Percentiles rank a stretch among this genome's conserved stretches.
Evolutionary conservation across 2,888 invertebrate species (phyloP).

Genomic region (Athalia cordata): DNA sequence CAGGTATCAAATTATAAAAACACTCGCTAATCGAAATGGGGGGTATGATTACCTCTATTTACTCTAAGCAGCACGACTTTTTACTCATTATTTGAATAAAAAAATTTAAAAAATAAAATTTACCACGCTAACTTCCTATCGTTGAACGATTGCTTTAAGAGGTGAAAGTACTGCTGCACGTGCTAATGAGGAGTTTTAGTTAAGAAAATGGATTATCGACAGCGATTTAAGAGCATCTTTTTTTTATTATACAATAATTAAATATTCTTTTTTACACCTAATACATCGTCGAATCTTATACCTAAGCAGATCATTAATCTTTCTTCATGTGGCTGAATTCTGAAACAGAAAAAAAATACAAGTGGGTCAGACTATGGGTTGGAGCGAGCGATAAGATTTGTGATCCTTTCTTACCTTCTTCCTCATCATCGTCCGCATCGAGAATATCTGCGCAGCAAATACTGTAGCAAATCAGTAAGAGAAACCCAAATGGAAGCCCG

Average conservation of each 20-base stretch:
- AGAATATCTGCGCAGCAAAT: conserved; percentile 97
- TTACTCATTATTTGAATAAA: conserved; percentile 17
- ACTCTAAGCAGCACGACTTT: conserved; percentile 24
- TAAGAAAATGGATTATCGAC: background rate
- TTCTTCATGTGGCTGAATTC: conserved; percentile 69
- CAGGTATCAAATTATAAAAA: conserved; percentile 19
- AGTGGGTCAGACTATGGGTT: background rate
- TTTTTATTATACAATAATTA: conserved; percentile 37
- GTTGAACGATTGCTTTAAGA: background rate
- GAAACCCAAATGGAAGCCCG: conserved; percentile 94
- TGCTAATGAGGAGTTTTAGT: too few species aligned
- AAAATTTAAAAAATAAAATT: background rate
- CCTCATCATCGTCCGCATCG: conserved; percentile 90
- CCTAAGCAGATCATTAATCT: conserved; percentile 58
- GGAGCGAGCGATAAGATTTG: background rate
- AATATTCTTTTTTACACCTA: conserved; percentile 20
- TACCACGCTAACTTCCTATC: background rate
- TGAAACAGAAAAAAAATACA: conserved; percentile 49
- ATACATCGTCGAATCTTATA: conserved; percentile 30
- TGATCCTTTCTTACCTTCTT: conserved; percentile 70
- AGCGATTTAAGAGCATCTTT: background rate
- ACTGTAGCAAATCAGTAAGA: conserved; percentile 95
- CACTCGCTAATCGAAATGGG: conserved; percentile 8
- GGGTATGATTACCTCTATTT: conserved; percentile 26
- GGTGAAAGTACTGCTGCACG: too few species aligned